phyloP scores from a whole-genome alignment of 2,888 invertebrate genomes.

The Himalopsyche kuldschensis region DNA sequence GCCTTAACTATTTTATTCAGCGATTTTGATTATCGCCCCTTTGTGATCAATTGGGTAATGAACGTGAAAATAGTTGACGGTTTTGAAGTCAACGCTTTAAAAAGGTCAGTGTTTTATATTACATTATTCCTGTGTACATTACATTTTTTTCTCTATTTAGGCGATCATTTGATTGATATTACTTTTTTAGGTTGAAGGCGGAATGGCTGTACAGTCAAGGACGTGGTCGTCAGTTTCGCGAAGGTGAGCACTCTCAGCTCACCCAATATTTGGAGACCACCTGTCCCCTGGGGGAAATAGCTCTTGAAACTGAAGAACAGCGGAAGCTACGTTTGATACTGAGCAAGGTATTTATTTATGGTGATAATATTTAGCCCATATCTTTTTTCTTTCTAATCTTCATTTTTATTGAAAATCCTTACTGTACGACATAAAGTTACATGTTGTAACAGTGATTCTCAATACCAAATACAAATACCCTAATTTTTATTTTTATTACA shows the following conservation, averaged over 20 bases:
- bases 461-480: too few species aligned
- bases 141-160: not conserved
- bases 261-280: conserved; percentile 81
- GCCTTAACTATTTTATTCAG: conserved; percentile 58
- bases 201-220: conserved; percentile 97
- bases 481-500: too few species aligned
- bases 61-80: conserved; percentile 86
- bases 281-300: conserved; percentile 82
- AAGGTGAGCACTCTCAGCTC: conserved; percentile 81
- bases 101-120: conserved; percentile 64
- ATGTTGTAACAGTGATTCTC: too few species aligned
- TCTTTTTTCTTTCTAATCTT: too few species aligned
- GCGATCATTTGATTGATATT: not conserved
- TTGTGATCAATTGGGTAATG: conserved; percentile 92
- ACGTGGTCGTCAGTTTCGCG: conserved; percentile 82
- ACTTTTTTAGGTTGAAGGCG: conserved; percentile 73
- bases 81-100: conserved; percentile 84
- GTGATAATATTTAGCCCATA: too few species aligned
- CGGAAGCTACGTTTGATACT: conserved; percentile 82
- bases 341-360: conserved; percentile 63
- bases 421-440: too few species aligned
- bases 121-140: not conserved
- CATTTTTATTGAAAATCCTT: too few species aligned
- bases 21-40: conserved; percentile 90
- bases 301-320: conserved; percentile 82